Percentiles rank a stretch among this genome's conserved stretches.
These are phyloP conservation scores for Pachypeltis micranthus DNA, from an alignment of 1,140 invertebrate species.

Conservation along the genomic window DNA sequence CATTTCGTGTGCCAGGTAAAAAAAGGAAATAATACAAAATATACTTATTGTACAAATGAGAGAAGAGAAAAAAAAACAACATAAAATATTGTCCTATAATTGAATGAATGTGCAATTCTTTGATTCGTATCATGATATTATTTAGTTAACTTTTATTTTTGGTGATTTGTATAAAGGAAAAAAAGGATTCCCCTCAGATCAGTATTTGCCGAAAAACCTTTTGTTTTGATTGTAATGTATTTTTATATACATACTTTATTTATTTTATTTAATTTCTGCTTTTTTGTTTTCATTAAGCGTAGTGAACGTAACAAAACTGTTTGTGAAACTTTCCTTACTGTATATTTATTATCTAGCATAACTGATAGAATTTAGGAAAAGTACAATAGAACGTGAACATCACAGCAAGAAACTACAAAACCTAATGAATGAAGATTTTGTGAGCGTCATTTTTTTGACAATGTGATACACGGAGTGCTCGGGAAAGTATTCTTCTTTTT, in stretches of 20 bases:
- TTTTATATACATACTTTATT: conserved; percentile 1
- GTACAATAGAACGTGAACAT: conserved; percentile 4
- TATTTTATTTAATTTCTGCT: too few relatives aligned
- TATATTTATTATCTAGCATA: conserved; percentile 21
- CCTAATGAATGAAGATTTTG: too few relatives aligned
- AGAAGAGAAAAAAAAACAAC: conserved; percentile 3
- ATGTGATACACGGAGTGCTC: too few relatives aligned
- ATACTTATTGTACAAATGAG: conserved; percentile 7
- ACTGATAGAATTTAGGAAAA: conserved; percentile 11
- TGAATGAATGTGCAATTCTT: conserved; percentile 20
- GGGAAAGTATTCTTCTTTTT: too few relatives aligned
- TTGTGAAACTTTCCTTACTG: conserved; percentile 20
- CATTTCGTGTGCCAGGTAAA: too few relatives aligned
- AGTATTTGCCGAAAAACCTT: conserved; percentile 43
- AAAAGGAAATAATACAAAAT: background rate
- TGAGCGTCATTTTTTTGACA: too few relatives aligned
- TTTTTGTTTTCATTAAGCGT: too few relatives aligned
- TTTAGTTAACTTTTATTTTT: conserved; percentile 17
- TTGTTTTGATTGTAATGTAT: conserved; percentile 21
- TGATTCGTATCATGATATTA: conserved; percentile 12
- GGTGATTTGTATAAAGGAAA: conserved; percentile 3
- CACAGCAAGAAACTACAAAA: too few relatives aligned
- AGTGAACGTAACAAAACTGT: conserved; percentile 21
- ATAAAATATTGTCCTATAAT: conserved; percentile 4
- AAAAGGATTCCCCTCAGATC: conserved; percentile 12